These are phyloP conservation scores for Meriones unguiculatus DNA, from an alignment of 2,113 vertebrate genomes.

Conservation along the genomic window DNA sequence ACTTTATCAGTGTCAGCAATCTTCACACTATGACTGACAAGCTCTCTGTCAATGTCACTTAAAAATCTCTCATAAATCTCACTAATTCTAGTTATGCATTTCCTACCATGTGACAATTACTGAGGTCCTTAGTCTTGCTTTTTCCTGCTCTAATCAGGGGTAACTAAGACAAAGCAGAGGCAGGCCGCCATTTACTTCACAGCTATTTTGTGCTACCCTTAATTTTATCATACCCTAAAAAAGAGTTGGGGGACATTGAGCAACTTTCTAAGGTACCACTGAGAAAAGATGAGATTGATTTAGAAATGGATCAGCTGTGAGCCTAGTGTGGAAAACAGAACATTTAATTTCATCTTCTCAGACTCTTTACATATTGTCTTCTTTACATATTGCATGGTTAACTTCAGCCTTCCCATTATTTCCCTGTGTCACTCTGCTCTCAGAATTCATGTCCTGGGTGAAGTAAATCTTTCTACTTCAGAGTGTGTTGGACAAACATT, in stretches of 20 bases:
- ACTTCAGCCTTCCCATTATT: conserved; percentile 38
- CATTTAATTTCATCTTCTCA: conserved; percentile 14
- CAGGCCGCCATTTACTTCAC: neutral
- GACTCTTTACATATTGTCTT: conserved; percentile 25
- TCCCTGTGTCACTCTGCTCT: conserved; percentile 36
- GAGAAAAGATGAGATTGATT: conserved; percentile 24
- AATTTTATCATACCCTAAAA: conserved; percentile 25
- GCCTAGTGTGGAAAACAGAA: neutral
- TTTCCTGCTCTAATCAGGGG: neutral
- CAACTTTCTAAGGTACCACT: neutral
- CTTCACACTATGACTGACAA: neutral
- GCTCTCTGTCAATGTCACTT: neutral
- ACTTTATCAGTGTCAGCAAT: neutral
- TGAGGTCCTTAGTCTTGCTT: neutral
- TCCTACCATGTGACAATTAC: neutral
- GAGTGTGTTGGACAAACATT: conserved; percentile 52
- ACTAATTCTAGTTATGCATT: neutral
- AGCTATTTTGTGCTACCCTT: conserved; percentile 9
- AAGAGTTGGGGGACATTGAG: neutral
- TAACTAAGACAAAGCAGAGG: neutral
- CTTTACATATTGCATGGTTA: conserved; percentile 41
- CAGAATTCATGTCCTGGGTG: neutral
- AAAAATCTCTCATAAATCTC: neutral
- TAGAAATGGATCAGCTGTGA: neutral
- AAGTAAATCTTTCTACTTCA: conserved; percentile 32